Conservation (phyloP, 2,888 invertebrate genomes). For the Aporophyla lueneburgensis region DNA sequence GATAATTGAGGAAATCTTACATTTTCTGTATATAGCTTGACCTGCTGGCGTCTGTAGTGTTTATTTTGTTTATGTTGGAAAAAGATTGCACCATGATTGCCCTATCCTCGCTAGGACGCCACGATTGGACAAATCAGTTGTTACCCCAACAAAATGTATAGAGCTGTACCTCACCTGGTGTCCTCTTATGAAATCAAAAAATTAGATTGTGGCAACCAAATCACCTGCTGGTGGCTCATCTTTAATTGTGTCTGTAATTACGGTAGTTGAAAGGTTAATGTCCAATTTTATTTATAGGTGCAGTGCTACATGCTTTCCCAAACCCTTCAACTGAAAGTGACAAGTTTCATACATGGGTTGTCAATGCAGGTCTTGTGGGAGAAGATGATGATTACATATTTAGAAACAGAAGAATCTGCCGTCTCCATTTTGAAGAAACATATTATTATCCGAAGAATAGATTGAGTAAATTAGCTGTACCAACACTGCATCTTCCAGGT, state of each 20-base stretch:
- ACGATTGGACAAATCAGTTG: not conserved
- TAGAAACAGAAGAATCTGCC: conserved; percentile 15
- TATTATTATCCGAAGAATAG: conserved; percentile 3
- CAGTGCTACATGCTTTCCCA: not conserved
- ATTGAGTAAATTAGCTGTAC: conserved; percentile 4
- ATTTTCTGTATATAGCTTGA: not conserved
- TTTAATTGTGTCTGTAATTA: not conserved
- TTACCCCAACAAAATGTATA: not conserved
- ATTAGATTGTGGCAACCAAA: too few relatives aligned
- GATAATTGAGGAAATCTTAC: too few relatives aligned
- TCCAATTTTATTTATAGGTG: conserved; percentile 4
- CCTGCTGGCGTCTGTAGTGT: not conserved
- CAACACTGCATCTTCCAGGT: conserved; percentile 11
- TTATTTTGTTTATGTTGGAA: not conserved
- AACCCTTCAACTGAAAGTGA: not conserved
- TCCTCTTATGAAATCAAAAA: too few relatives aligned
- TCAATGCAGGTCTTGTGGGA: not conserved
- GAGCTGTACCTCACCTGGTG: not conserved
- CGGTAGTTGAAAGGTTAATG: not conserved
- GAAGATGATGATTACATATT: conserved; percentile 11
- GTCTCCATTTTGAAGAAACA: conserved; percentile 7
- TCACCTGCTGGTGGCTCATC: too few relatives aligned
- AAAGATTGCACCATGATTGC: not conserved
- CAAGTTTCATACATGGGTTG: conserved; percentile 1
- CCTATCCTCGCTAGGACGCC: not conserved